phyloP scores from a whole-genome alignment of 2,888 invertebrate species.

The Baronia brevicornis region DNA sequence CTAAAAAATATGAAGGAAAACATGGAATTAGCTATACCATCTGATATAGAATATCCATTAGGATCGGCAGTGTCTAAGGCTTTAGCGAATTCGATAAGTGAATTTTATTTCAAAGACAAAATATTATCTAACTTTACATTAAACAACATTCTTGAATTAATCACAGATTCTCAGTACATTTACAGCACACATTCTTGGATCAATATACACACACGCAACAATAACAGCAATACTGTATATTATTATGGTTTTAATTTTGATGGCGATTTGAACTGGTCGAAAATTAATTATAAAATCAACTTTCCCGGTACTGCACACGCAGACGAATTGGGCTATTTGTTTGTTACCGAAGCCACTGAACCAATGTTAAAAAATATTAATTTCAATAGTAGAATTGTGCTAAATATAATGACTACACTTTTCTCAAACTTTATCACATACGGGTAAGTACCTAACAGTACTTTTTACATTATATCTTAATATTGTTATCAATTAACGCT shows the following conservation, averaged over 20 bases:
- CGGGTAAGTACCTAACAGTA: slow-evolving; percentile 5
- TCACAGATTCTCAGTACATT: slow-evolving; percentile 23
- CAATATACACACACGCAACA: slow-evolving; percentile 12
- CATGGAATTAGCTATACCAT: slow-evolving; percentile 27
- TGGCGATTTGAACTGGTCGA: slow-evolving; percentile 20
- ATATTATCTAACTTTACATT: slow-evolving; percentile 20
- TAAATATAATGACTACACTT: slow-evolving; percentile 1
- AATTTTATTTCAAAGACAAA: slow-evolving; percentile 29
- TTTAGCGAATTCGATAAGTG: slow-evolving; percentile 23
- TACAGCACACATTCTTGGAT: slow-evolving; percentile 20
- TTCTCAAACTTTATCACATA: slow-evolving; percentile 12
- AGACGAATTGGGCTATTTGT: slow-evolving; percentile 20
- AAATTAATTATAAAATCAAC: slow-evolving; percentile 12
- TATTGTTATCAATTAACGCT: too few species aligned
- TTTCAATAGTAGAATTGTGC: slow-evolving; percentile 2
- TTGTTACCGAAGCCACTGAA: slow-evolving; percentile 13
- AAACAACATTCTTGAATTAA: slow-evolving; percentile 19
- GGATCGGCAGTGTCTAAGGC: slow-evolving; percentile 20
- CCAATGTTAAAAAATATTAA: neutral
- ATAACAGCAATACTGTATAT: slow-evolving; percentile 17
- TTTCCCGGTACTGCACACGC: slow-evolving; percentile 20
- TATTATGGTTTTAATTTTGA: slow-evolving; percentile 23
- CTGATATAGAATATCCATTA: slow-evolving; percentile 28
- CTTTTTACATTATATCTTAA: too few species aligned
- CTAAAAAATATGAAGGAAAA: slow-evolving; percentile 24